Conservation (phyloP, 2,888 invertebrate species). For the Oscheius sp. region DNA sequence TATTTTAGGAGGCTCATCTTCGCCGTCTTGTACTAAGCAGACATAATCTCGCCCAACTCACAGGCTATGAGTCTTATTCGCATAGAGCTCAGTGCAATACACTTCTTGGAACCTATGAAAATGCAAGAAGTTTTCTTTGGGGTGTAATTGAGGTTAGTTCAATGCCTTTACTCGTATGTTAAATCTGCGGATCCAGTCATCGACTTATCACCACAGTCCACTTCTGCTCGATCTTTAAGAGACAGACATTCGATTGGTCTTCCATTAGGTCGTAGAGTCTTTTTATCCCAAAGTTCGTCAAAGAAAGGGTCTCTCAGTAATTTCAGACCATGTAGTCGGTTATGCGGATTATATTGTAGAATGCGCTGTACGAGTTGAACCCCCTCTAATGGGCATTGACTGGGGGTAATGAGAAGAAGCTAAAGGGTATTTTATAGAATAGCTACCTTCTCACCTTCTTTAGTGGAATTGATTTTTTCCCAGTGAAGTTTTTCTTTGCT, state of each 20-base stretch:
- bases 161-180: background rate
- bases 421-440: background rate
- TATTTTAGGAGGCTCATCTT: slow-evolving; percentile 77
- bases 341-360: slow-evolving; percentile 45
- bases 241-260: slow-evolving; percentile 31
- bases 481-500: background rate
- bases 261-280: slow-evolving; percentile 28
- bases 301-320: slow-evolving; percentile 43
- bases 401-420: background rate
- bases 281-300: slow-evolving; percentile 29
- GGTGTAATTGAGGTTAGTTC: slow-evolving; percentile 55
- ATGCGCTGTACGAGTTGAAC: slow-evolving; percentile 34
- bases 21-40: slow-evolving; percentile 80
- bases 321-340: slow-evolving; percentile 38
- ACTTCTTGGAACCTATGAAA: slow-evolving; percentile 73
- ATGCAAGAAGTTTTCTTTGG: slow-evolving; percentile 58
- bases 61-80: slow-evolving; percentile 88
- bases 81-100: slow-evolving; percentile 88
- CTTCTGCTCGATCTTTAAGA: background rate
- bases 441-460: background rate
- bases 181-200: slow-evolving; percentile 30
- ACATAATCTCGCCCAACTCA: slow-evolving; percentile 83
- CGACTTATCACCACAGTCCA: slow-evolving; percentile 34
- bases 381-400: slow-evolving; percentile 31
- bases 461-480: background rate